Percentiles rank a stretch among this genome's conserved stretches.
phyloP scores from a whole-genome alignment of 2,888 invertebrate species.

The Cataglyphis albicans region DNA sequence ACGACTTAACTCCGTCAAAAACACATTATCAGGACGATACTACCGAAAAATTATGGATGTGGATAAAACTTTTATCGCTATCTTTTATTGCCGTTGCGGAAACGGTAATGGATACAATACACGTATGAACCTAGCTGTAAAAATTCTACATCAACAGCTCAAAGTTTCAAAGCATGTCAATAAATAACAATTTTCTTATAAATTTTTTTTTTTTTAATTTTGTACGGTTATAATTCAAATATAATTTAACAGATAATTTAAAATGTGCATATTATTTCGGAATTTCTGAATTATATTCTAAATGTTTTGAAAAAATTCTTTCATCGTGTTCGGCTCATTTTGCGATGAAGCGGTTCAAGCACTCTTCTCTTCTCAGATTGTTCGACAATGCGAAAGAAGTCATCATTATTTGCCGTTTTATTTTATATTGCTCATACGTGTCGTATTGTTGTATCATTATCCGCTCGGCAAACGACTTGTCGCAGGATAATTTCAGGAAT shows the following conservation, averaged over 20 bases:
- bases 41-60: conserved; percentile 26
- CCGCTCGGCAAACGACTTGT: neutral
- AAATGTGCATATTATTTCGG: neutral
- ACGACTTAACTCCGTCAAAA: neutral
- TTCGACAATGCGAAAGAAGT: conserved; percentile 20
- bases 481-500: neutral
- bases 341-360: conserved; percentile 9
- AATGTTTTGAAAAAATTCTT: neutral
- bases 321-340: neutral
- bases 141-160: neutral
- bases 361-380: neutral
- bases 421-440: conserved; percentile 9
- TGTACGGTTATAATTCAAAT: neutral
- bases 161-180: neutral
- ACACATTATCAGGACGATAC: neutral
- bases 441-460: conserved; percentile 30
- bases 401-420: conserved; percentile 25
- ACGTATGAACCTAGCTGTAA: neutral
- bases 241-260: neutral
- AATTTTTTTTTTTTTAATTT: neutral
- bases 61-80: conserved; percentile 6
- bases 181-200: neutral
- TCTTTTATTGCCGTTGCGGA: neutral
- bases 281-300: conserved; percentile 1
- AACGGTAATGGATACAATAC: neutral